A percentile compares a stretch with the other conserved stretches of the same genome.
These are phyloP conservation scores for Equus quagga DNA, from an alignment of 2,113 vertebrate genomes.

Conservation along the genomic window DNA sequence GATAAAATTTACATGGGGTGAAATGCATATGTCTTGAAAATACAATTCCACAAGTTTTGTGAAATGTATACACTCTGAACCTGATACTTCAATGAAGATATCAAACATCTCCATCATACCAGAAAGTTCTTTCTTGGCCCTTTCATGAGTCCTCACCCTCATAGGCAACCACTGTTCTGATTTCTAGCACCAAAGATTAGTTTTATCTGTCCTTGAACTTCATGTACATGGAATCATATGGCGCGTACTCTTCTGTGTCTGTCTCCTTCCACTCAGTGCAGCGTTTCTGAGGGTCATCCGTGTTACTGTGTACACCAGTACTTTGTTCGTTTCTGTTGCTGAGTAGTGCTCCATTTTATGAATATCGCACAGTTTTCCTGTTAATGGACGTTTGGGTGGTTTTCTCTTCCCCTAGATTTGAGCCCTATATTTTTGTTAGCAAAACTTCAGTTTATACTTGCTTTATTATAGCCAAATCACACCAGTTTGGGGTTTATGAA, in stretches of 20 bases:
- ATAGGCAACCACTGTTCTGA: background rate
- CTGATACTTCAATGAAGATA: background rate
- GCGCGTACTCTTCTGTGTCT: background rate
- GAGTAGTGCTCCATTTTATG: background rate
- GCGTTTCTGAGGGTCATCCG: background rate
- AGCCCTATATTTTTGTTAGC: background rate
- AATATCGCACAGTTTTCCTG: background rate
- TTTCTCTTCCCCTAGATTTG: background rate
- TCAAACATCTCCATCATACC: background rate
- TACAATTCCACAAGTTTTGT: background rate
- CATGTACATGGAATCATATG: background rate
- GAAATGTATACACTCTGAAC: background rate
- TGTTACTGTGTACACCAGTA: no score
- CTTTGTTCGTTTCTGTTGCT: background rate
- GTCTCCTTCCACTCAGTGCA: background rate
- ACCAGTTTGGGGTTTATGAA: background rate
- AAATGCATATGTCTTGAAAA: background rate
- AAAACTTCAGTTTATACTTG: background rate
- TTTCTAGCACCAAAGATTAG: background rate
- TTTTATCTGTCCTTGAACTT: background rate
- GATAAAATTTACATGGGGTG: background rate
- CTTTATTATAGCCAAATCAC: background rate
- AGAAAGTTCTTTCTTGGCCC: background rate
- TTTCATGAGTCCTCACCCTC: background rate
- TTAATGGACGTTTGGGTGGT: background rate